phyloP scores from a whole-genome alignment of 1,140 invertebrate species.

The Anastatus disparis region DNA sequence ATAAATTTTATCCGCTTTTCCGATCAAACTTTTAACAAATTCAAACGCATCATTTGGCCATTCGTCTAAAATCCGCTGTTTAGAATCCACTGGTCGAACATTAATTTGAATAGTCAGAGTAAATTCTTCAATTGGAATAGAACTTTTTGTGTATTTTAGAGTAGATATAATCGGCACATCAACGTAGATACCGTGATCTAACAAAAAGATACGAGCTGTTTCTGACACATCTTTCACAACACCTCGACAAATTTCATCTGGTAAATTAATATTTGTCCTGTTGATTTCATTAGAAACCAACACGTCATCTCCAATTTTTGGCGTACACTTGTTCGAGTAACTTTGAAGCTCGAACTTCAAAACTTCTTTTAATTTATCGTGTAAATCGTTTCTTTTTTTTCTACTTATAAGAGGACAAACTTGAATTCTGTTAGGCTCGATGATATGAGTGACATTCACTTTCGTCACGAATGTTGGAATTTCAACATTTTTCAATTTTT shows the following conservation, averaged over 20 bases:
- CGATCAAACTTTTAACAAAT: conserved; percentile 49
- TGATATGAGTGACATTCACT: conserved; percentile 50
- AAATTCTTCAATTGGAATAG: conserved; percentile 46
- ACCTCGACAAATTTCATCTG: conserved; percentile 23
- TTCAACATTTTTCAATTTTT: too few relatives aligned
- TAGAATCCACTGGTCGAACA: conserved; percentile 48
- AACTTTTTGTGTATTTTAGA: conserved; percentile 33
- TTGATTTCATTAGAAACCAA: too few relatives aligned
- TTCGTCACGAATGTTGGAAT: conserved; percentile 44
- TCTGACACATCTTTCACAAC: conserved; percentile 9
- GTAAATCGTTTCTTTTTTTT: too few relatives aligned
- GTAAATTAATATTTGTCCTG: neutral
- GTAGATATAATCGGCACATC: conserved; percentile 46
- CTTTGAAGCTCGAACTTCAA: too few relatives aligned
- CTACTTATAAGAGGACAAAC: conserved; percentile 19
- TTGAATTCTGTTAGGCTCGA: conserved; percentile 51
- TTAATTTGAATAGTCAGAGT: conserved; percentile 49
- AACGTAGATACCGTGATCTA: conserved; percentile 53
- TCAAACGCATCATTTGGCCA: conserved; percentile 48
- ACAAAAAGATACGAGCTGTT: conserved; percentile 45
- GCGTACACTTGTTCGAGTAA: too few relatives aligned
- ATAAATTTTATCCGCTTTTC: conserved; percentile 43
- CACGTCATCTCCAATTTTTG: too few relatives aligned
- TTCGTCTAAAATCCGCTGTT: conserved; percentile 41
- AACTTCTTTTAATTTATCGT: too few relatives aligned